phyloP scores from a whole-genome alignment of 2,888 invertebrate species.

The Cheilosia vulpina region DNA sequence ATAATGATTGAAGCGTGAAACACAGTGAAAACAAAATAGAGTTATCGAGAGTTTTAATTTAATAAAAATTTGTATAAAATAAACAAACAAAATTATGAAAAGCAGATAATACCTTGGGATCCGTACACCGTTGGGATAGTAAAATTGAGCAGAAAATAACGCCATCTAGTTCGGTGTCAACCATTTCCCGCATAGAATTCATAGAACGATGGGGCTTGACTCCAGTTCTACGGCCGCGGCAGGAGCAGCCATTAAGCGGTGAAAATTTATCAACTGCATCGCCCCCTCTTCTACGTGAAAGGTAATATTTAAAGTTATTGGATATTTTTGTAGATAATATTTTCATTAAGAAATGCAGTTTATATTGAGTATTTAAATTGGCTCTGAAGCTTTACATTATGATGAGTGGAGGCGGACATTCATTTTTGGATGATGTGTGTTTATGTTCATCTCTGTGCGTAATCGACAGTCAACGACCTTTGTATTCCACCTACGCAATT shows the following conservation, averaged over 20 bases:
- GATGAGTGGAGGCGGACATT: neutral
- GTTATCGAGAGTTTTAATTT: neutral
- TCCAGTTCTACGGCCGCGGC: slow-evolving; percentile 98
- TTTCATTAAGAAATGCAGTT: too few species aligned
- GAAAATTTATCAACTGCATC: slow-evolving; percentile 83
- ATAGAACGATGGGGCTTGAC: slow-evolving; percentile 99
- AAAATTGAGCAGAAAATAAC: slow-evolving; percentile 78
- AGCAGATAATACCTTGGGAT: slow-evolving; percentile 66
- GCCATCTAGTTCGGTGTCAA: slow-evolving; percentile 83
- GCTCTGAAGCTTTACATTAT: neutral
- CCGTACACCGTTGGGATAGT: slow-evolving; percentile 61
- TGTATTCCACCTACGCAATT: neutral
- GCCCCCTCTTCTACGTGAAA: slow-evolving; percentile 84
- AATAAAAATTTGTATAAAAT: slow-evolving; percentile 25
- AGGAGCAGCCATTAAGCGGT: slow-evolving; percentile 93
- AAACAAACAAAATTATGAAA: slow-evolving; percentile 60
- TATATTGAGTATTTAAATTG: too few species aligned
- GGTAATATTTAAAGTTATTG: slow-evolving; percentile 79
- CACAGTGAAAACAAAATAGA: slow-evolving; percentile 33
- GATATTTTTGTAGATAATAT: neutral
- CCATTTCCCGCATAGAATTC: slow-evolving; percentile 98
- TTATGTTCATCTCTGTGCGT: neutral
- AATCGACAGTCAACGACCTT: neutral
- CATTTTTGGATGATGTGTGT: neutral
- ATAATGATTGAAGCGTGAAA: slow-evolving; percentile 41